Percentiles rank a stretch among this genome's conserved stretches.
phyloP scores from a whole-genome alignment of 2,888 invertebrate genomes.

The Agonopterix heracliana region DNA sequence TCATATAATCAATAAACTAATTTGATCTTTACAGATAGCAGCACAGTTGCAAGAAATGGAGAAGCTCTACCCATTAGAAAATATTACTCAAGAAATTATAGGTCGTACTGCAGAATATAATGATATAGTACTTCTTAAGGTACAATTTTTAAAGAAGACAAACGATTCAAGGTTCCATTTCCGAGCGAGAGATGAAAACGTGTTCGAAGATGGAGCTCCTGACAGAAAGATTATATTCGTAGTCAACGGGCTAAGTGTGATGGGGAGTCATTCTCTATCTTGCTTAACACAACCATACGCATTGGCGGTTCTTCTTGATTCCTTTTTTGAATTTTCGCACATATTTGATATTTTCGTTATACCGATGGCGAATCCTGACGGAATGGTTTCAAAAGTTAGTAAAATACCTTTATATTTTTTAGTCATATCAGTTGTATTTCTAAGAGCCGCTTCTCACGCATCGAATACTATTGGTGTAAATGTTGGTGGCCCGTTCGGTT shows the following conservation, averaged over 20 bases:
- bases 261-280: slow-evolving; percentile 2
- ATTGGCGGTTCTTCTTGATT: background rate
- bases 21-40: too few species aligned
- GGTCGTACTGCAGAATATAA: slow-evolving; percentile 11
- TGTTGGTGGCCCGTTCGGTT: too few species aligned
- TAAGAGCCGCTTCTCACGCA: too few species aligned
- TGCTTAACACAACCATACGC: background rate
- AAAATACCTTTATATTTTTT: too few species aligned
- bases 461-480: too few species aligned
- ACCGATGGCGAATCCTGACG: slow-evolving; percentile 19
- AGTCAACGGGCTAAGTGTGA: slow-evolving; percentile 12
- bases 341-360: slow-evolving; percentile 15
- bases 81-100: slow-evolving; percentile 4
- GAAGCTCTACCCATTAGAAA: background rate
- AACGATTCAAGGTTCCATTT: background rate
- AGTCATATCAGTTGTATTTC: too few species aligned
- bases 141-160: background rate
- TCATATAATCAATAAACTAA: too few species aligned
- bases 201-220: slow-evolving; percentile 2
- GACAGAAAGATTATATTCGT: slow-evolving; percentile 15
- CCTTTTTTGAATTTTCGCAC: slow-evolving; percentile 10
- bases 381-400: background rate
- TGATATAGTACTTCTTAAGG: slow-evolving; percentile 12
- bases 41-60: too few species aligned
- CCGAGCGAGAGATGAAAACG: background rate